Evolutionary conservation across 2,113 vertebrate species (phyloP), one percentile per base, ranked within the genome.

Genomic region (Haemorhous mexicanus): DNA sequence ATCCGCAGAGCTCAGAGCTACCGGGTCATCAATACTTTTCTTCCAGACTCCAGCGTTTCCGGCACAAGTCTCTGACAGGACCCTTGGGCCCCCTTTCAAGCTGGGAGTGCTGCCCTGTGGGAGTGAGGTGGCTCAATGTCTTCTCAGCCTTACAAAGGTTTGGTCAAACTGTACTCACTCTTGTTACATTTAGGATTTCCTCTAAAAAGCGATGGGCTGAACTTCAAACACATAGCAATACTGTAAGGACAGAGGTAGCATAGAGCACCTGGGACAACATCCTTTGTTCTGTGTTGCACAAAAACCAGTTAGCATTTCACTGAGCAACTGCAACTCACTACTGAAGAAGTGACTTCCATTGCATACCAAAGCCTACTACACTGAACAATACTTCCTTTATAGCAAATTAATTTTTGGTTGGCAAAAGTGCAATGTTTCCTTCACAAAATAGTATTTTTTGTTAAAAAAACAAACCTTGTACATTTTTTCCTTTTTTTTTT

Each of bases 31-130:
- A 98, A 98, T 24, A 94, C 99, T 86, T 99, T 99, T 96, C 98
- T 99, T 89, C 99, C 99, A 95, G 99, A 99, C 96, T 98, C 99
- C 97, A 99, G 98, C 28, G 95, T 98, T 90, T 98, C 98, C 0
- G 99, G 98, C 97, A 99, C 99, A 94, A 99, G 98, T 97, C 99
- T 99, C 95, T 99, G 98, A 99, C 98, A 99, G 97, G 98, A 98
- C 96, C 93, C 96, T 94, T 94, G 97, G 94, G 82, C 89, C 96
- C 96, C 89, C 94, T 94, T 95, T 89, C 98, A 82, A 96, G 97
- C 12, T 98, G 98, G 98, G 97, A 97, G 72, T 99, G 98, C 96
- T 99, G 99, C 95, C 98, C 94, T 97, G 95, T 97, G 84, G 96
- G 97, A 79, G 96, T 95, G 94, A 98, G 39, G 28, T 96, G 98